A percentile compares a stretch with the other conserved stretches of the same genome.
These are phyloP conservation scores for Drosophila pachea DNA, from an alignment of 1,140 invertebrate genomes.

Conservation along the genomic window DNA sequence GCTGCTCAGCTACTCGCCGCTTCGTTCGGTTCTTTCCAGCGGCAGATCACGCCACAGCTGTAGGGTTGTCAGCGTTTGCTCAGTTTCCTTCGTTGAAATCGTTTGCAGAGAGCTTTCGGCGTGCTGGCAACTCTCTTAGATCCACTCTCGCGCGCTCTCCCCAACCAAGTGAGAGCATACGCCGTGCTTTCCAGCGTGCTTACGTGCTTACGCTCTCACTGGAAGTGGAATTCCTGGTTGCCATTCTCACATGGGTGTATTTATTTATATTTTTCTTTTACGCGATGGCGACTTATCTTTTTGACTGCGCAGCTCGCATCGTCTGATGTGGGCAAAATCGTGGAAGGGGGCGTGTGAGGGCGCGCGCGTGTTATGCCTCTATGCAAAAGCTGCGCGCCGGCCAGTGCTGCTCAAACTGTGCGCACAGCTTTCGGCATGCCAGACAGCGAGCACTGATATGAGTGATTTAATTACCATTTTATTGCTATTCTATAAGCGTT, in stretches of 20 bases:
- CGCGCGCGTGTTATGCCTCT: background rate
- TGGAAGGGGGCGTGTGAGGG: slow-evolving; percentile 33
- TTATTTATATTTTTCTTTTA: slow-evolving; percentile 37
- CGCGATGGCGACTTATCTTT: slow-evolving; percentile 49
- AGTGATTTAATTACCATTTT: slow-evolving; percentile 4
- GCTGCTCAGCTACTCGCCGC: slow-evolving; percentile 5
- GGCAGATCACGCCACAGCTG: background rate
- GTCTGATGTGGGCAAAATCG: slow-evolving; percentile 11
- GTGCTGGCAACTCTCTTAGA: slow-evolving; percentile 42
- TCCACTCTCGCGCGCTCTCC: slow-evolving; percentile 40
- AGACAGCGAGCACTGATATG: background rate
- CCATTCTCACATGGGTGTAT: background rate
- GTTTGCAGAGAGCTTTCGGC: background rate
- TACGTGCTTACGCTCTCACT: slow-evolving; percentile 27
- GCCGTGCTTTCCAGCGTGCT: background rate
- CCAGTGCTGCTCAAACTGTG: slow-evolving; percentile 43
- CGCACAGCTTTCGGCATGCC: slow-evolving; percentile 7
- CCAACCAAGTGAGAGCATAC: slow-evolving; percentile 1
- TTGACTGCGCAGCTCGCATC: slow-evolving; percentile 53
- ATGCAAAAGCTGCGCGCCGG: slow-evolving; percentile 6
- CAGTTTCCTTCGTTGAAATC: background rate
- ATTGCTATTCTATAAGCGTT: background rate
- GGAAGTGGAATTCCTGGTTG: slow-evolving; percentile 16
- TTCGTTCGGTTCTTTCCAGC: slow-evolving; percentile 46
- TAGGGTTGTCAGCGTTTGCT: slow-evolving; percentile 41